Conservation (phyloP, 2,113 vertebrate species). For the Campylorhamphus procurvoides region DNA sequence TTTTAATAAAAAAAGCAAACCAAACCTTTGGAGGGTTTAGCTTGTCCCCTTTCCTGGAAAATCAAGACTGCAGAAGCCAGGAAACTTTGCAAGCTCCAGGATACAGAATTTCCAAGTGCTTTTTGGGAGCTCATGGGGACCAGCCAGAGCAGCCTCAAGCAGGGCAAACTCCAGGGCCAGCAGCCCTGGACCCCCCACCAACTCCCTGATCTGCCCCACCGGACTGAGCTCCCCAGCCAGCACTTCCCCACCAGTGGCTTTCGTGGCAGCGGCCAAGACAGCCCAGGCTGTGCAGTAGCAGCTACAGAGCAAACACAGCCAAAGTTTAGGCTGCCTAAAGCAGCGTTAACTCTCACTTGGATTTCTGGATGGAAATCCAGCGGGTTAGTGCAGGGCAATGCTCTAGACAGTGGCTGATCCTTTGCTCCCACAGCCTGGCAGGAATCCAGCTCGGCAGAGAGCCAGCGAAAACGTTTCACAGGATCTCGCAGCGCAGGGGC, state of each 20-base stretch:
- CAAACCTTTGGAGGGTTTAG: not conserved
- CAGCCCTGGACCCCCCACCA: not conserved
- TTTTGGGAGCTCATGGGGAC: not conserved
- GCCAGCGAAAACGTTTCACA: not conserved
- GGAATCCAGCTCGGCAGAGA: not conserved
- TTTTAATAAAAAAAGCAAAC: slow-evolving; percentile 14
- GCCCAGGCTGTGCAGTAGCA: not conserved
- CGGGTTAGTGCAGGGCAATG: not conserved
- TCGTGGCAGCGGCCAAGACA: not conserved
- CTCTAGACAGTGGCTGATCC: slow-evolving; percentile 38
- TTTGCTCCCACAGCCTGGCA: not conserved
- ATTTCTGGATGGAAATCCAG: slow-evolving; percentile 43
- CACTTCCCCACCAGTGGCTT: not conserved
- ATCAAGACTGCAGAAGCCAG: slow-evolving; percentile 34
- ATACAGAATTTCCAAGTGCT: slow-evolving; percentile 22
- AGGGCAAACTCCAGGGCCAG: not conserved
- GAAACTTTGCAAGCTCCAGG: slow-evolving; percentile 35
- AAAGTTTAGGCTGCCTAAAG: not conserved
- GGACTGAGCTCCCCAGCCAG: not conserved
- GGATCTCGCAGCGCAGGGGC: not conserved
- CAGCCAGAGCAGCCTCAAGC: not conserved
- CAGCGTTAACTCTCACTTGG: slow-evolving; percentile 21
- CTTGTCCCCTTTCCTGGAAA: slow-evolving; percentile 56
- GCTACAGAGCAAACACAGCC: not conserved
- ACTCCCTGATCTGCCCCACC: not conserved